Percentiles rank a stretch among this genome's conserved stretches.
Evolutionary conservation across 2,888 invertebrate genomes (phyloP).

Genomic region (Hoplodrina blanda): DNA sequence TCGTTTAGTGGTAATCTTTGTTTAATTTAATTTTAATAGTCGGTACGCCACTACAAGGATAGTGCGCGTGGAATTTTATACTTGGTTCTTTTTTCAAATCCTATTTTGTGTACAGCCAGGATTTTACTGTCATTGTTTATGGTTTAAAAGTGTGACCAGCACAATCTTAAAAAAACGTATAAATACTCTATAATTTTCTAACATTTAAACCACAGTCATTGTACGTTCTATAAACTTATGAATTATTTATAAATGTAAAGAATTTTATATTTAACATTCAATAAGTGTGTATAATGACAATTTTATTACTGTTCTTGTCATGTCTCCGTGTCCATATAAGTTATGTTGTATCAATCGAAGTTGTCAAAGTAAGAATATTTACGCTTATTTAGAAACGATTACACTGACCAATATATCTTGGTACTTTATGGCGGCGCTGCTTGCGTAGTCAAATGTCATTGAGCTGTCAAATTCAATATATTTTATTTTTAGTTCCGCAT

Average conservation of each 20-base stretch:
- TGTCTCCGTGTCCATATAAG: constrained; percentile 55
- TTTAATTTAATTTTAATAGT: constrained; percentile 87
- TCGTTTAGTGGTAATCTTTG: constrained; percentile 82
- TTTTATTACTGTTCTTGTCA: constrained; percentile 62
- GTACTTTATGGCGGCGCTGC: constrained; percentile 13
- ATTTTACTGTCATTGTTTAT: constrained; percentile 5
- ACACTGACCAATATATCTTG: constrained; percentile 32
- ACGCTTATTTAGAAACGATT: constrained; percentile 64
- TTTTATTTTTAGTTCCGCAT: constrained; percentile 22
- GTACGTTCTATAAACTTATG: constrained; percentile 51
- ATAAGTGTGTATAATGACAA: constrained; percentile 60
- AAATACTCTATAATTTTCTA: background rate
- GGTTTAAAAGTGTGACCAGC: constrained; percentile 7
- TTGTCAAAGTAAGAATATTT: constrained; percentile 44
- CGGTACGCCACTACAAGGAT: constrained; percentile 71
- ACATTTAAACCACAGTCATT: constrained; percentile 31
- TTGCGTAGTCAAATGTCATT: constrained; percentile 24
- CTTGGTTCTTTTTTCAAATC: constrained; percentile 28
- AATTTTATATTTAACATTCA: constrained; percentile 54
- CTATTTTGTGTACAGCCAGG: constrained; percentile 6
- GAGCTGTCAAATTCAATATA: constrained; percentile 31
- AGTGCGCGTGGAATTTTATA: constrained; percentile 63
- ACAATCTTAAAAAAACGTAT: background rate
- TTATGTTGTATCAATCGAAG: constrained; percentile 42
- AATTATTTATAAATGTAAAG: constrained; percentile 56